These are phyloP conservation scores for Tholera decimalis DNA, from an alignment of 2,888 invertebrate species.

Conservation along the genomic window DNA sequence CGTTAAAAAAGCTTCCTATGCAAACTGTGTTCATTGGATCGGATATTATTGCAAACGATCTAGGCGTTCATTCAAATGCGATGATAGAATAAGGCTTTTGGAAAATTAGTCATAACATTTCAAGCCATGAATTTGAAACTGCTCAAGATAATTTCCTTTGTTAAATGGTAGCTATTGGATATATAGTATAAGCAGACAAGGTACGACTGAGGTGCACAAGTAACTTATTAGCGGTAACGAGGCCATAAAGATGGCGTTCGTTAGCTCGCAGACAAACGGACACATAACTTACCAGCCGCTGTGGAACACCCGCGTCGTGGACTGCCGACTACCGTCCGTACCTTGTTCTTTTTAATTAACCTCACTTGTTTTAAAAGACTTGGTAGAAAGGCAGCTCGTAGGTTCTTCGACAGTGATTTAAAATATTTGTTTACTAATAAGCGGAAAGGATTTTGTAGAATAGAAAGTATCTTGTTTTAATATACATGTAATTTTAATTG, in stretches of 20 bases:
- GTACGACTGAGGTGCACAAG: conserved; percentile 28
- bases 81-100: not conserved
- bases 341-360: conserved; percentile 45
- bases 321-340: conserved; percentile 54
- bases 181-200: conserved; percentile 28
- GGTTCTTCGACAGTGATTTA: conserved; percentile 12
- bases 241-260: conserved; percentile 64
- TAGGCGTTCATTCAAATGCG: conserved; percentile 8
- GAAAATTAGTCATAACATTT: not conserved
- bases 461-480: too few species aligned
- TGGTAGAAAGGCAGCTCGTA: not conserved
- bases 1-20: conserved; percentile 26
- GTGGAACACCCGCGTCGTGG: conserved; percentile 76
- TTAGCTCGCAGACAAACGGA: conserved; percentile 61
- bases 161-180: not conserved
- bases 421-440: conserved; percentile 14
- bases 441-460: not conserved
- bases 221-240: conserved; percentile 78
- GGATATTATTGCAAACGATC: conserved; percentile 25
- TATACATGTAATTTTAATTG: too few species aligned
- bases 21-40: conserved; percentile 18
- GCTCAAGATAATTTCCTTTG: conserved; percentile 5
- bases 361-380: conserved; percentile 34
- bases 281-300: conserved; percentile 63
- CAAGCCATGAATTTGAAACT: not conserved